Evolutionary conservation across 2,113 vertebrate genomes (phyloP).

Genomic region (Piaya cayana): DNA sequence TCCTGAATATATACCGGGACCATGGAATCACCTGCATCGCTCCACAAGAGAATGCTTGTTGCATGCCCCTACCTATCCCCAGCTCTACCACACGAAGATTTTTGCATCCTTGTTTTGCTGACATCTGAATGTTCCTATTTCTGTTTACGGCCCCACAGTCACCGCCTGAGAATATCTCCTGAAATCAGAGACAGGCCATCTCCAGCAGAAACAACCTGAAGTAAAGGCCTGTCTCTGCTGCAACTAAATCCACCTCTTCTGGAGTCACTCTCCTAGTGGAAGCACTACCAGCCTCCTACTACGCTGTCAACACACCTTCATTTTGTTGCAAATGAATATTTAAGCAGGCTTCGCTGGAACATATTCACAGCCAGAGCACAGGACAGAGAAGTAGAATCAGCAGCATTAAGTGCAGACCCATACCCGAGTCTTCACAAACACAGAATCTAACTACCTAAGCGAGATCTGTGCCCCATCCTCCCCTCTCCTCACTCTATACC

Average conservation of each 20-base stretch:
- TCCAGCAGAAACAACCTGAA: not conserved
- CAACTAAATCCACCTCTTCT: not conserved
- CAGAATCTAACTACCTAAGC: not conserved
- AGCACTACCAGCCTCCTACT: not conserved
- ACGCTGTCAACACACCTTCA: not conserved
- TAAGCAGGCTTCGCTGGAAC: not conserved
- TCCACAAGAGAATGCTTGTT: too few species aligned
- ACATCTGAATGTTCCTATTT: not conserved
- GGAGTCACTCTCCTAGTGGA: not conserved
- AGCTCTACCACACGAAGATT: not conserved
- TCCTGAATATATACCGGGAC: fast-evolving
- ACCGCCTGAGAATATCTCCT: not conserved
- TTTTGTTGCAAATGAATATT: not conserved
- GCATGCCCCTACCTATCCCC: not conserved
- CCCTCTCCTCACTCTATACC: not conserved
- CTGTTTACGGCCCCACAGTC: not conserved
- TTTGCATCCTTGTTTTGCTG: not conserved
- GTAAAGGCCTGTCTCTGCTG: not conserved
- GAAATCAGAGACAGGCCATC: not conserved
- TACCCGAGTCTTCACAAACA: not conserved
- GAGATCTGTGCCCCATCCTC: not conserved
- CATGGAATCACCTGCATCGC: not conserved
- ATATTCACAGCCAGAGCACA: not conserved
- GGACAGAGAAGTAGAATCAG: not conserved
- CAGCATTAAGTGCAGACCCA: not conserved